A percentile compares a stretch with the other conserved stretches of the same genome.
Conservation (phyloP, 2,888 invertebrate genomes). For the Drosophila stalkeri region DNA sequence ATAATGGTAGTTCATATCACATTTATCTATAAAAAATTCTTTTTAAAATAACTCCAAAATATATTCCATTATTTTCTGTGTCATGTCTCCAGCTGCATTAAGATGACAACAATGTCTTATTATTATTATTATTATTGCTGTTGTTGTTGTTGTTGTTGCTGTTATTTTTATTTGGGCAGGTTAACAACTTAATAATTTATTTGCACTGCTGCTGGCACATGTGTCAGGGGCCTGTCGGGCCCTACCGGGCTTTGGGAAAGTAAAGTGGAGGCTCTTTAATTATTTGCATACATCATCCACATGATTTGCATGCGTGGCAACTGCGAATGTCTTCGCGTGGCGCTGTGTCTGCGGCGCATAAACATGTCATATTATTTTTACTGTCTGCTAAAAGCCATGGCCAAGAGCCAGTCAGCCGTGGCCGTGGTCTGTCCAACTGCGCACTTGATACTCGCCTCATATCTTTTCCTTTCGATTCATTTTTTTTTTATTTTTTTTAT, state of each 20-base stretch:
- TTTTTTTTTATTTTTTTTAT: slow-evolving; percentile 38
- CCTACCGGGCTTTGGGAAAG: slow-evolving; percentile 5
- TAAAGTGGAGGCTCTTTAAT: slow-evolving; percentile 60
- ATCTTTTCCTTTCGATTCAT: slow-evolving; percentile 41
- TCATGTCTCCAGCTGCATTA: slow-evolving; percentile 19
- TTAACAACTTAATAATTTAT: slow-evolving; percentile 79
- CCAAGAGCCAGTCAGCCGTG: slow-evolving; percentile 35
- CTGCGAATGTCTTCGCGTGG: slow-evolving; percentile 63
- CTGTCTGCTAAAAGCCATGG: slow-evolving; percentile 71
- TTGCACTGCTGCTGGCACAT: slow-evolving; percentile 43
- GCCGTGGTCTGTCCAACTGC: slow-evolving; percentile 39
- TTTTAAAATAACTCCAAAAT: background rate
- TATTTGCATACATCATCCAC: slow-evolving; percentile 61
- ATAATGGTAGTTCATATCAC: too few relatives aligned
- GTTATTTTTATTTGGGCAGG: slow-evolving; percentile 40
- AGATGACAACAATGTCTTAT: slow-evolving; percentile 54
- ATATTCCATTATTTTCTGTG: background rate
- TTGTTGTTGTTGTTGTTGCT: background rate
- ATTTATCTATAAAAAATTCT: too few relatives aligned
- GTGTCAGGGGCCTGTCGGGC: slow-evolving; percentile 59
- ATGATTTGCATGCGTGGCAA: slow-evolving; percentile 75
- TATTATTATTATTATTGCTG: slow-evolving; percentile 4
- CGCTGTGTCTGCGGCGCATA: slow-evolving; percentile 66
- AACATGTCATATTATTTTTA: slow-evolving; percentile 76
- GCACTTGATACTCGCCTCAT: slow-evolving; percentile 58